phyloP scores from a whole-genome alignment of 2,888 invertebrate genomes.

The Atrina japonica region DNA sequence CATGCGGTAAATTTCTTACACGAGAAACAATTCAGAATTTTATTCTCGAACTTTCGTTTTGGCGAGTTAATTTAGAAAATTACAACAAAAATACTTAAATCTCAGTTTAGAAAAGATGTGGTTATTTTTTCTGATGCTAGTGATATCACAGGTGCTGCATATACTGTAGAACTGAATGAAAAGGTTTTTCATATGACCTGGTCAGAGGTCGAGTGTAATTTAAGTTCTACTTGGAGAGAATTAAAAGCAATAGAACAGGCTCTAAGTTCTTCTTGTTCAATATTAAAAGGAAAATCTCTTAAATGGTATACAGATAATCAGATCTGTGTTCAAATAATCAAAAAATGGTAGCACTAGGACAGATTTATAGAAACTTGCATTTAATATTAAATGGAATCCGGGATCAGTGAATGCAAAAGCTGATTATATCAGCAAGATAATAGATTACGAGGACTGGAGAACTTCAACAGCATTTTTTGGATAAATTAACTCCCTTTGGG shows the following conservation, averaged over 20 bases:
- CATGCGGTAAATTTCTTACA: too few species aligned
- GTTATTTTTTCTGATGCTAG: constrained; percentile 26
- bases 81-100: too few species aligned
- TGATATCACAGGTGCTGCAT: constrained; percentile 2
- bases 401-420: constrained; percentile 24
- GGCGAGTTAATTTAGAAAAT: too few species aligned
- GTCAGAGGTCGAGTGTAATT: background rate
- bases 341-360: constrained; percentile 10
- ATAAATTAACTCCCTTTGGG: constrained; percentile 12
- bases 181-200: constrained; percentile 28
- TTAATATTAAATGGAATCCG: constrained; percentile 7
- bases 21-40: too few species aligned
- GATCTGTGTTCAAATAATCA: constrained; percentile 15
- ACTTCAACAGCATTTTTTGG: constrained; percentile 3
- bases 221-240: constrained; percentile 28
- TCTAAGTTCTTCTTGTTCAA: background rate
- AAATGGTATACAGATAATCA: constrained; percentile 16
- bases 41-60: too few species aligned
- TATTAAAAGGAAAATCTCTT: background rate
- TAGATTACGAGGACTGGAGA: constrained; percentile 27
- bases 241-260: constrained; percentile 14
- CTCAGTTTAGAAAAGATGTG: too few species aligned
- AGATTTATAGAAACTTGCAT: constrained; percentile 11
- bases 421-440: constrained; percentile 27
- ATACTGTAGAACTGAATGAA: constrained; percentile 13